These are phyloP conservation scores for Drepana arcuata DNA, from an alignment of 1,140 invertebrate species.

Conservation along the genomic window DNA sequence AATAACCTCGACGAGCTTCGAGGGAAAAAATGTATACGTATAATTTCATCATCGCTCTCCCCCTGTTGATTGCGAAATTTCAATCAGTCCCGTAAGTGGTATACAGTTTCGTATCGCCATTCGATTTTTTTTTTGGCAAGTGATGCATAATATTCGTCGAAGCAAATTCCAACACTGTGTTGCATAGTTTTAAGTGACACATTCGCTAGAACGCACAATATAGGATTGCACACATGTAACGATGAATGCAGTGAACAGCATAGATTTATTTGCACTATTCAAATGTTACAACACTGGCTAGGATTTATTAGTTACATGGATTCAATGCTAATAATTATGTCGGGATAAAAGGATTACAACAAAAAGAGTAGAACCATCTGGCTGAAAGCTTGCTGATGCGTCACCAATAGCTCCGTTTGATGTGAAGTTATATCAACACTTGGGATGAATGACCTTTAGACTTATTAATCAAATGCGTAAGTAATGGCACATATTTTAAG, in stretches of 20 bases:
- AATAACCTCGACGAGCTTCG: slow-evolving; percentile 50
- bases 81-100: slow-evolving; percentile 68
- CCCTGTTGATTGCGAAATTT: slow-evolving; percentile 69
- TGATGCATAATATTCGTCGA: slow-evolving; percentile 24
- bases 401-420: slow-evolving; percentile 12
- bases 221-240: slow-evolving; percentile 20
- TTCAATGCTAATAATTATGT: slow-evolving; percentile 49
- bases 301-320: slow-evolving; percentile 57
- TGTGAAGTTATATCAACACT: slow-evolving; percentile 5
- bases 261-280: slow-evolving; percentile 65
- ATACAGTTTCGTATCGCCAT: slow-evolving; percentile 58
- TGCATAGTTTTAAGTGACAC: slow-evolving; percentile 17
- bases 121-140: slow-evolving; percentile 61
- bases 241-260: slow-evolving; percentile 53
- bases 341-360: slow-evolving; percentile 39
- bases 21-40: slow-evolving; percentile 66
- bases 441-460: slow-evolving; percentile 1
- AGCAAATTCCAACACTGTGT: slow-evolving; percentile 25
- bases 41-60: slow-evolving; percentile 62
- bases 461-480: too few species aligned
- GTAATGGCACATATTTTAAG: too few species aligned
- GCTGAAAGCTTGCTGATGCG: slow-evolving; percentile 1
- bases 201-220: slow-evolving; percentile 19
- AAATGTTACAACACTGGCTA: slow-evolving; percentile 56
- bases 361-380: slow-evolving; percentile 33